Evolutionary conservation across 2,113 vertebrate species (phyloP), one percentile per base, ranked within the genome.

Genomic region (Leucopternis melanops): DNA sequence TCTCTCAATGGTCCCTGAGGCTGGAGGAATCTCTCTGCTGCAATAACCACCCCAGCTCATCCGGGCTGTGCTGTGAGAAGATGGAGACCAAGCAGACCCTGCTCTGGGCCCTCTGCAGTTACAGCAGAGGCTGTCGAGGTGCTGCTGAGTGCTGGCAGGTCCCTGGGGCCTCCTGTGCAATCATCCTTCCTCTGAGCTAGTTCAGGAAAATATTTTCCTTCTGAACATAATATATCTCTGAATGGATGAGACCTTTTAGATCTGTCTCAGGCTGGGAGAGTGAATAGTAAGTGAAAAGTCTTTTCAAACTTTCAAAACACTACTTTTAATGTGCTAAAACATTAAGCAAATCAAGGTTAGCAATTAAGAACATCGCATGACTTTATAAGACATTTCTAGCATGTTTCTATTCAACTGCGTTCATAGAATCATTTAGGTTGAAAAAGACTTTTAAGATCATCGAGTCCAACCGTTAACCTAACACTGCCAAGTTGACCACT

Each of bases 51-150:
- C 2, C 18, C 20, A 45, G 27, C 25, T 81, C 19, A 7, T 4
- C 25, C 3, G 27, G 11, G 15, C 73, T 87, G 5, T 86, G 29
- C 47, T 74, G 36, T 1, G 4, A 47, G 71, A 42, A 78, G 6
- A 8, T 0, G 2, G n/a, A 69, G n/a, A 31, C 15, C 4, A 6
- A 8, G 49, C 0, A 0, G 45, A 62, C 14, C 10, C 32, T 59
- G 34, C 26, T 59, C 29, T 49, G 67, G 31, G 26, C 40, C 81
- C 26, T 71, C 34, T 79, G 42, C 38, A 54, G 23, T 50, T 47
- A 16, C 9, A 42, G 47, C 12, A 55, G 59, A n/a, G 57, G 45
- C 25, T 86, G 20, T 55, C 0, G 10, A 70, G 65, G 38, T 66
- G 44, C 85, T 85, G 20, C 42, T 32, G 61, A 50, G 16, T 44